Conservation (phyloP, 2,113 vertebrate genomes). For the Pitta sordida region DNA sequence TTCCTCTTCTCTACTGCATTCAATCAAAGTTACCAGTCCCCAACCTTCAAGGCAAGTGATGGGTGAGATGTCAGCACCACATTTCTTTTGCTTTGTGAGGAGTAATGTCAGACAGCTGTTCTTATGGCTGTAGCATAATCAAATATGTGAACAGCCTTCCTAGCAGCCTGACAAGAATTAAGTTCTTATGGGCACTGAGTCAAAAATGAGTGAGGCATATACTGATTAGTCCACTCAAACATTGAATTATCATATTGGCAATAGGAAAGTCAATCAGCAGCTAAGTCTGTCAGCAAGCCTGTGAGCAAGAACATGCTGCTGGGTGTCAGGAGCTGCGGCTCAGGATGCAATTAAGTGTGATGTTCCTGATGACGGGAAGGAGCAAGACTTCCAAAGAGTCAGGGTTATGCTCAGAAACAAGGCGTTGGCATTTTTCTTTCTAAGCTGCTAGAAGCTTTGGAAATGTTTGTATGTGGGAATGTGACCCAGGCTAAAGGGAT, state of each 20-base stretch:
- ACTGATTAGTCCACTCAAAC: neutral
- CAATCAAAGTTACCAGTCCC: neutral
- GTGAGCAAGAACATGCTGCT: fast-evolving
- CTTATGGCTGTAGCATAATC: neutral
- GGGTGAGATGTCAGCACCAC: neutral
- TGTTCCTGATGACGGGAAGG: fast-evolving
- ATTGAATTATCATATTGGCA: neutral
- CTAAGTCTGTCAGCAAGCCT: neutral
- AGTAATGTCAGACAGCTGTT: neutral
- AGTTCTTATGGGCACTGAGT: neutral
- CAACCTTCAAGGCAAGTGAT: neutral
- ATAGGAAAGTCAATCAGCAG: neutral
- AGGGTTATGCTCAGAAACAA: neutral
- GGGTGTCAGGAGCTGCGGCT: neutral
- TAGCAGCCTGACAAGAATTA: neutral
- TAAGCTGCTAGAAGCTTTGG: neutral
- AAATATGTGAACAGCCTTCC: neutral
- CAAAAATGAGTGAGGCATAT: neutral
- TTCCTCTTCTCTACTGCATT: neutral
- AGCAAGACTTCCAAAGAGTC: neutral
- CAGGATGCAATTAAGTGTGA: neutral
- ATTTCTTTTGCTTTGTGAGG: neutral
- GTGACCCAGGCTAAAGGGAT: neutral
- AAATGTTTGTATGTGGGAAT: neutral
- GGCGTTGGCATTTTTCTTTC: neutral